Conservation (phyloP, 1,140 invertebrate species). For the Trachymyrmex cornetzi region DNA sequence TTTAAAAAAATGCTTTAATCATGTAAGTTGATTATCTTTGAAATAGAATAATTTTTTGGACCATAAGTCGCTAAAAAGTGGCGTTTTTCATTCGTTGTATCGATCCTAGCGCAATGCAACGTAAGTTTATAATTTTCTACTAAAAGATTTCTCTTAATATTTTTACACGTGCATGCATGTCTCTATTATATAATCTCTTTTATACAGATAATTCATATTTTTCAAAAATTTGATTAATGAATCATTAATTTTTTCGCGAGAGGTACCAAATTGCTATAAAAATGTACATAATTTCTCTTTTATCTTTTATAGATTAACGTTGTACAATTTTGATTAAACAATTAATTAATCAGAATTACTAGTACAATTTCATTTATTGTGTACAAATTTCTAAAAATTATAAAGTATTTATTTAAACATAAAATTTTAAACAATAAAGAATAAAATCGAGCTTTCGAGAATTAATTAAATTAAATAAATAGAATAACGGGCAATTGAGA, state of each 20-base stretch:
- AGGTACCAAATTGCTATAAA: neutral
- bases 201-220: neutral
- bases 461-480: too few species aligned
- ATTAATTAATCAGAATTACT: constrained; percentile 20
- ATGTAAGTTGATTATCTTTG: neutral
- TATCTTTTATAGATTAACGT: neutral
- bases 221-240: constrained; percentile 15
- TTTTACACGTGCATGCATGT: too few species aligned
- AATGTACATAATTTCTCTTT: neutral
- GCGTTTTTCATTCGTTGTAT: constrained; percentile 62
- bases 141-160: neutral
- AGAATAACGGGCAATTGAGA: too few species aligned
- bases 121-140: constrained; percentile 4
- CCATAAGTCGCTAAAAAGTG: constrained; percentile 35
- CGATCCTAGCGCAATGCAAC: constrained; percentile 41
- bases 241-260: neutral
- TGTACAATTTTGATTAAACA: neutral
- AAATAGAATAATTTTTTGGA: constrained; percentile 5
- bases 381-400: neutral
- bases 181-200: too few species aligned
- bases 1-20: neutral
- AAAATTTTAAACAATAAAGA: neutral
- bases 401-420: constrained; percentile 12
- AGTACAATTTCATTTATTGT: neutral
- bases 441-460: too few species aligned